Evolutionary conservation across 2,888 invertebrate genomes (phyloP).

Genomic region (Drosophila hawaiiensis): DNA sequence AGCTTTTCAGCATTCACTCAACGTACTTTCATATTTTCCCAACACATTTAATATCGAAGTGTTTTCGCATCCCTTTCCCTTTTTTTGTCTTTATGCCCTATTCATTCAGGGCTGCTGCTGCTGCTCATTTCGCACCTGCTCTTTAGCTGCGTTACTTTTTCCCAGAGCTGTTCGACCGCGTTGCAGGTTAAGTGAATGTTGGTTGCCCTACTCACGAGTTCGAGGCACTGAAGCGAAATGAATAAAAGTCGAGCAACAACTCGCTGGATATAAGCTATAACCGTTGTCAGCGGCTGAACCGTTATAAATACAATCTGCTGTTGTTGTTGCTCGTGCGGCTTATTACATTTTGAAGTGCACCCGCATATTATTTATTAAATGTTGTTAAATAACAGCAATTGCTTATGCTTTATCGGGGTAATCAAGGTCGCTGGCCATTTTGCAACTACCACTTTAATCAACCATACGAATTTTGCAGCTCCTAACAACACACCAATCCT

Average conservation of each 20-base stretch:
- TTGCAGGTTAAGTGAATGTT: slow-evolving; percentile 54
- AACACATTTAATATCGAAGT: slow-evolving; percentile 52
- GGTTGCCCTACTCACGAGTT: slow-evolving; percentile 20
- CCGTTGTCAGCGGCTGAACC: slow-evolving; percentile 17
- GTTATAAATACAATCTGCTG: slow-evolving; percentile 17
- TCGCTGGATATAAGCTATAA: slow-evolving; percentile 16
- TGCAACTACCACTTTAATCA: slow-evolving; percentile 43
- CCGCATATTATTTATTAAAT: slow-evolving; percentile 62
- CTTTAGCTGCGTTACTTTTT: slow-evolving; percentile 13
- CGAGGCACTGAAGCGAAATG: slow-evolving; percentile 40
- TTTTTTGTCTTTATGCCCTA: slow-evolving; percentile 2
- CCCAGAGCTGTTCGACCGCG: slow-evolving; percentile 29
- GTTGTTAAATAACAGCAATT: slow-evolving; percentile 25
- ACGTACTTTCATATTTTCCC: slow-evolving; percentile 40
- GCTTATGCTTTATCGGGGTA: slow-evolving; percentile 14
- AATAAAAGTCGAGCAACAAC: slow-evolving; percentile 45
- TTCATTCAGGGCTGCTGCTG: not conserved
- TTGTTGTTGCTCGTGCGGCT: slow-evolving; percentile 44
- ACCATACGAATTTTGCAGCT: slow-evolving; percentile 45
- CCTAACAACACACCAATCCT: slow-evolving; percentile 30
- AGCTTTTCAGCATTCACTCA: slow-evolving; percentile 26
- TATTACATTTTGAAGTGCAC: slow-evolving; percentile 71
- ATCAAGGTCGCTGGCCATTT: slow-evolving; percentile 23
- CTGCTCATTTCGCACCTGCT: slow-evolving; percentile 53
- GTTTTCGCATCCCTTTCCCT: not conserved